Conservation (phyloP, 2,113 vertebrate genomes). For the Xiphias gladius region DNA sequence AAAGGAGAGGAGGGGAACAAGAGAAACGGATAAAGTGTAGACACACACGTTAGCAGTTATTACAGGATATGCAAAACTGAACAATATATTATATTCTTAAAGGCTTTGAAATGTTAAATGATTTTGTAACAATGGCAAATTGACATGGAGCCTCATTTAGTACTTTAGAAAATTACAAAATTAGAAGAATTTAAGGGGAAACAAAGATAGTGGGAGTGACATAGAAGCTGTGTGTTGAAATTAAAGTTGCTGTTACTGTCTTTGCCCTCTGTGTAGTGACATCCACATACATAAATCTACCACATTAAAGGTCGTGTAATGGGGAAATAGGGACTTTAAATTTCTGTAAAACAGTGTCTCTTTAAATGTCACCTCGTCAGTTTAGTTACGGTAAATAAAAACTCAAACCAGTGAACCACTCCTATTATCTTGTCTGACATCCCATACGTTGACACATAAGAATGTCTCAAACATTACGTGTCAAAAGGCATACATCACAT, state of each 20-base stretch:
- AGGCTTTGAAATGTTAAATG: background rate
- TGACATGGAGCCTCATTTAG: background rate
- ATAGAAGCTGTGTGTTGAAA: background rate
- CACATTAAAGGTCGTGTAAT: background rate
- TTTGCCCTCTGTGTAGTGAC: background rate
- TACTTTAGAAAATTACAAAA: background rate
- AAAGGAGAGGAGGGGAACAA: background rate
- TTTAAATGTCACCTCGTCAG: background rate
- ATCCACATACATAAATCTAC: background rate
- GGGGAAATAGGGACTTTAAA: background rate
- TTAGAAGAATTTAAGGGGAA: background rate
- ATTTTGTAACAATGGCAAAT: background rate
- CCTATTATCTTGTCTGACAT: background rate
- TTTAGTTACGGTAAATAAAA: background rate
- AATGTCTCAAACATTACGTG: background rate
- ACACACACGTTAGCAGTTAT: background rate
- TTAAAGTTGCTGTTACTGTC: background rate
- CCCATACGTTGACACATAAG: background rate
- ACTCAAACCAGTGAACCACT: background rate
- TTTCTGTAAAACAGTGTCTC: background rate
- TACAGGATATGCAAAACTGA: background rate
- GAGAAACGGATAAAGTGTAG: background rate
- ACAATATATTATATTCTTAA: too few species aligned
- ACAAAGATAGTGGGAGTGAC: background rate
- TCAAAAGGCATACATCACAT: too few species aligned